These are phyloP conservation scores for Psittacula derbiana DNA, from an alignment of 2,797 vertebrate species.

Conservation along the genomic window DNA sequence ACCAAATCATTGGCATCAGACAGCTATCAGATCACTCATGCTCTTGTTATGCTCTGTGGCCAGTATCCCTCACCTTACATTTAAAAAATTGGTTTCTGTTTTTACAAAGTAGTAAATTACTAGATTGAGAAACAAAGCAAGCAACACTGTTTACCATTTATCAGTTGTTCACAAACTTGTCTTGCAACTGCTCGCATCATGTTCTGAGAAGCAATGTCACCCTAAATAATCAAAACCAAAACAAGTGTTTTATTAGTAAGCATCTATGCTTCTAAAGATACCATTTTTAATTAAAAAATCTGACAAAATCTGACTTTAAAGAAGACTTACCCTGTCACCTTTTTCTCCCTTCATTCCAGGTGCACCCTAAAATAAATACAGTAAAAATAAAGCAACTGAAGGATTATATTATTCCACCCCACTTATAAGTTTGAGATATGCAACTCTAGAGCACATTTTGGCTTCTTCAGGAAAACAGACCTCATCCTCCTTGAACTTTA, in stretches of 20 bases:
- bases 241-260: slow-evolving; percentile 25
- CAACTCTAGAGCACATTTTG: background rate
- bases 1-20: background rate
- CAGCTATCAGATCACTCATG: background rate
- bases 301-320: background rate
- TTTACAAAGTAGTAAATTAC: background rate
- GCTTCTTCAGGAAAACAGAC: background rate
- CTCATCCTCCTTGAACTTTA: background rate
- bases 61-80: background rate
- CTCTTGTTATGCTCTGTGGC: background rate
- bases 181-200: slow-evolving; percentile 97
- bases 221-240: slow-evolving; percentile 78
- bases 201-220: slow-evolving; percentile 94
- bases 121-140: background rate
- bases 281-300: background rate
- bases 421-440: background rate
- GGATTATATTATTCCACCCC: background rate
- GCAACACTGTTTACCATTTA: slow-evolving; percentile 81
- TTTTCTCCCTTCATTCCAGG: slow-evolving; percentile 93
- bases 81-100: background rate
- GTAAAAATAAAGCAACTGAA: background rate
- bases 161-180: slow-evolving; percentile 95
- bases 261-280: background rate
- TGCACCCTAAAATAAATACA: slow-evolving; percentile 81
- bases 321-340: slow-evolving; percentile 90